Percentiles rank a stretch among this genome's conserved stretches.
phyloP scores from a whole-genome alignment of 2,797 vertebrate genomes.

The Pelobates cultripes region DNA sequence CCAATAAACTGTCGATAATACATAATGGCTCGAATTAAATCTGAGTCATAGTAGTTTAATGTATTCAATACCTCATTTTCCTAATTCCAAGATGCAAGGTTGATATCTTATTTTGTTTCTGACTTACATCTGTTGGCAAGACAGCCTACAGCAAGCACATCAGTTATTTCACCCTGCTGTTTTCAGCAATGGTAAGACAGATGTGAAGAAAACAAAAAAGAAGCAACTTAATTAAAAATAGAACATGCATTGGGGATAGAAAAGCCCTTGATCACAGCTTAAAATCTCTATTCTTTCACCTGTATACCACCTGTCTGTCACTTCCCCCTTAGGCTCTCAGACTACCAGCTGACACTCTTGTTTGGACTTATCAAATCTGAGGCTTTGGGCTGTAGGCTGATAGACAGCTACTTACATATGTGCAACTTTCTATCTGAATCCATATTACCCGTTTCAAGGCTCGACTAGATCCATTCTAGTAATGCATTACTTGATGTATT shows the following conservation, averaged over 20 bases:
- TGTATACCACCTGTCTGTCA: constrained; percentile 32
- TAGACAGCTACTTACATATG: background rate
- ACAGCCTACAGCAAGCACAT: constrained; percentile 9
- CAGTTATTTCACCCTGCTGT: background rate
- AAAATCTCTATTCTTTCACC: background rate
- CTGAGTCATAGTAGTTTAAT: no score
- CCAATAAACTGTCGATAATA: no score
- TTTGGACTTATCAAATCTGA: constrained; percentile 4
- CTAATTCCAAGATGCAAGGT: background rate
- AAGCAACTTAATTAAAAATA: constrained; percentile 1
- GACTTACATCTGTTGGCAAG: constrained; percentile 5
- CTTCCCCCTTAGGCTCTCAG: constrained; percentile 21
- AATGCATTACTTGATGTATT: no score
- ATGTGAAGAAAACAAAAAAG: constrained; percentile 12
- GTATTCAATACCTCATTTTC: background rate
- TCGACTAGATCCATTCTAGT: no score
- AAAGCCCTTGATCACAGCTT: background rate
- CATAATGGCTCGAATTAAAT: no score
- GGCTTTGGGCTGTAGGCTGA: background rate
- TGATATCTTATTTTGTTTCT: no score
- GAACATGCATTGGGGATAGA: background rate
- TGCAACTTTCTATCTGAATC: background rate
- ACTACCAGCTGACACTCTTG: constrained; percentile 36
- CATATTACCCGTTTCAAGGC: no score
- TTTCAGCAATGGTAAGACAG: background rate